A percentile compares a stretch with the other conserved stretches of the same genome.
These are phyloP conservation scores for Megaceryle alcyon DNA, from an alignment of 2,797 vertebrate genomes.

Conservation along the genomic window DNA sequence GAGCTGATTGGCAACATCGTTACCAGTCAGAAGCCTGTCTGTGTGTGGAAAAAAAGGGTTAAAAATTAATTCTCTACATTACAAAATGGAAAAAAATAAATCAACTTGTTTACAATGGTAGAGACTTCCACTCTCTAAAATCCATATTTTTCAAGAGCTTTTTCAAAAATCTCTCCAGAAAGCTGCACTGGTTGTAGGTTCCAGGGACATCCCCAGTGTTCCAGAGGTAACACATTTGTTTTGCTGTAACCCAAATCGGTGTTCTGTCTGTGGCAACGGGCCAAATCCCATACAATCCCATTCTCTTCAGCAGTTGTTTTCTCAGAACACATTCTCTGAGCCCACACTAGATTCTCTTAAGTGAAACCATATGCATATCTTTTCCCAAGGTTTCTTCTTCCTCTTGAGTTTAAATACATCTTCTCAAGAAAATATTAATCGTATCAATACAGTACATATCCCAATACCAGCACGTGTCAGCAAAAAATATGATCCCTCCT, in stretches of 20 bases:
- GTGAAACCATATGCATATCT: background rate
- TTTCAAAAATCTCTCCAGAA: background rate
- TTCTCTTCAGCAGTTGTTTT: conserved; percentile 52
- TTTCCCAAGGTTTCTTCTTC: background rate
- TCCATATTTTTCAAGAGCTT: background rate
- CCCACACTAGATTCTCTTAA: background rate
- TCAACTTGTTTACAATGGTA: background rate
- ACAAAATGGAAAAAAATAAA: background rate
- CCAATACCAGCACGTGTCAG: background rate
- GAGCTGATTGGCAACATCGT: background rate
- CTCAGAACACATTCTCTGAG: conserved; percentile 41
- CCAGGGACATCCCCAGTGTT: background rate
- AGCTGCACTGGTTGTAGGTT: background rate
- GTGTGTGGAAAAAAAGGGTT: background rate
- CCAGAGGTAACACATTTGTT: background rate
- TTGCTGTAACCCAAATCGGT: background rate
- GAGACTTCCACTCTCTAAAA: background rate
- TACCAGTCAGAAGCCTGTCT: background rate
- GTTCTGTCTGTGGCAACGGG: background rate
- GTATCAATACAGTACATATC: background rate
- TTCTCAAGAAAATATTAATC: background rate
- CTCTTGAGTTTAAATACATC: background rate
- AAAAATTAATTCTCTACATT: background rate
- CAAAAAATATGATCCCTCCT: background rate
- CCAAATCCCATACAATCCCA: conserved; percentile 43